Evolutionary conservation across 2,113 vertebrate species (phyloP), one percentile per base, ranked within the genome.

Genomic region (Myrmecophaga tridactyla): DNA sequence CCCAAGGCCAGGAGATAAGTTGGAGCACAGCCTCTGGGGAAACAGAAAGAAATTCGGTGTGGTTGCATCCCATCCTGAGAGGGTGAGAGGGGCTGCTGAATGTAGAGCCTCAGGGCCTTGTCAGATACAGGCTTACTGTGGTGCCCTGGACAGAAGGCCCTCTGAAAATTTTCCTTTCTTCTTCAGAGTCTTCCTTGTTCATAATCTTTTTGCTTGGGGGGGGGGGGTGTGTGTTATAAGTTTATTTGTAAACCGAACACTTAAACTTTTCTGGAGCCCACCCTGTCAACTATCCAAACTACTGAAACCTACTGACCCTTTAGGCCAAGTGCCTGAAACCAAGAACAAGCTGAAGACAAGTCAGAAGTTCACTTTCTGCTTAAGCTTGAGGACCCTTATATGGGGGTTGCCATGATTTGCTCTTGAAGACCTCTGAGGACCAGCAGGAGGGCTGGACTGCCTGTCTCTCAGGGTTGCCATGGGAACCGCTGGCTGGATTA

Each of bases 61-160:
- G 21, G 53, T 2, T 14, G 25, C 5, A 63, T 21, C 31, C 43
- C 25, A 8, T 21, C 29, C 29, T 29, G 53, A 1, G 34, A 4
- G 15, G 10, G 17, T 48, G 1, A 7, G 11, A 27, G 34, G 41
- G 53, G 20, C n/a, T 17, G 6, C 12, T 12, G 5, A 25, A 1
- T 20, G 0, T 36, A 11, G 39, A 83, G 3, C 41, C 67, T 18
- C 18, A 6, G 23, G 31, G 8, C 0, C 0, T 36, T 39, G 6
- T 20, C 1, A 2, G 31, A 69, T 6, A 8, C 15, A 4, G 9
- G 0, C 20, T 29, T 25, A 0, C 10, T 2, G 1, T 0, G 8
- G 1, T 11, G 3, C 15, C 14, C 53, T 17, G 14, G 15, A 53
- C 53, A 46, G 46, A 36, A 36, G 70, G 3, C 15, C 29, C 18